Evolutionary conservation across 2,797 vertebrate genomes (phyloP), one percentile per base, ranked within the genome.

Genomic region (Atherinosoma microstoma): DNA sequence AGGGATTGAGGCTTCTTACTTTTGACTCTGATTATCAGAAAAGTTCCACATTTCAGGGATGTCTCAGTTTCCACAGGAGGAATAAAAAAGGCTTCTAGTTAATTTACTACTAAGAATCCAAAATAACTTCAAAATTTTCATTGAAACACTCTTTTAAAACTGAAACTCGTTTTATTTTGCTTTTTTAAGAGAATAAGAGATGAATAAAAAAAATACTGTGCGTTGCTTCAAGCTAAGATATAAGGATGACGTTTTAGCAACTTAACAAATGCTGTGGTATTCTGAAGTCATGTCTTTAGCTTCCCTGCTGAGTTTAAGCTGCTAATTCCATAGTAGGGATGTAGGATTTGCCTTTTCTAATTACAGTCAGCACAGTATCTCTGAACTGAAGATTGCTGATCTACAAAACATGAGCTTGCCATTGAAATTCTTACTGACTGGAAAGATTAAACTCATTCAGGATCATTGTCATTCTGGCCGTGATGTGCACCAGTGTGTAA

Each of bases 311-410:
- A 75, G 80, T 13, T 32, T 67, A 83, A 82, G 60, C 82, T 38
- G 62, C 75, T 91, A 87, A 92, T 85, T 87, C 81, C 79, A 78
- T 91, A 84, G 87, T 64, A 71, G 58, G 58, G 62, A 57, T 35
- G 2, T 42, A 76, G 86, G 89, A 88, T 84, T 93, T 89, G 84
- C 67, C 67, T 85, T 71, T 78, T 86, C 83, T 90, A 87, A 92
- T 91, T 92, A 89, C 85, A 85, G 84, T 83, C 72, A 24, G 49
- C 27, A 53, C 68, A 77, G 84, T 67, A 78, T 86, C 80, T 85
- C 83, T 45, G 68, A 59, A 70, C 16, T 59, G 70, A 82, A 72
- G 78, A 76, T 76, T 84, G 81, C 70, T 73, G 67, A 85, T 84
- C 64, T 67, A 60, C 51, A 3, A 84, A 79, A 72, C 76, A 81